These are phyloP conservation scores for Hapalemur alaotrensis DNA, from an alignment of 2,797 vertebrate genomes.

Conservation along the genomic window DNA sequence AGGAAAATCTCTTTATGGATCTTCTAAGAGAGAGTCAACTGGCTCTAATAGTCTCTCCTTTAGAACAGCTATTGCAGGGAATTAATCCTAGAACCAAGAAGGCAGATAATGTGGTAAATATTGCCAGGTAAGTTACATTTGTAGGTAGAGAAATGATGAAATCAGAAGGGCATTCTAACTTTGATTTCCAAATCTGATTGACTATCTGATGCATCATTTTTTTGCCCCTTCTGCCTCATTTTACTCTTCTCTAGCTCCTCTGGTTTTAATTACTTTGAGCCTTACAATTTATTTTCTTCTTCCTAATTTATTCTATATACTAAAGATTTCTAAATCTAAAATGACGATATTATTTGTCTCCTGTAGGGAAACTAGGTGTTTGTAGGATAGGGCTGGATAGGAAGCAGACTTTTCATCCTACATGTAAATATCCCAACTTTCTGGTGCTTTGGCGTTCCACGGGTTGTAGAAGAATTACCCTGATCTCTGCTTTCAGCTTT, in stretches of 20 bases:
- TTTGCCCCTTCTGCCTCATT: neutral
- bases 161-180: neutral
- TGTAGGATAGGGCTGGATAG: neutral
- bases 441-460: neutral
- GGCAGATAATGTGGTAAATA: constrained; percentile 96
- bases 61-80: constrained; percentile 97
- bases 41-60: constrained; percentile 93
- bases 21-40: constrained; percentile 95
- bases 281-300: neutral
- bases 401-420: neutral
- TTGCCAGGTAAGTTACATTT: constrained; percentile 89
- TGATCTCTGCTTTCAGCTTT: neutral
- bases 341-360: neutral
- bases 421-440: neutral
- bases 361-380: neutral
- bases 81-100: constrained; percentile 95
- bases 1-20: constrained; percentile 97
- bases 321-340: constrained; percentile 22
- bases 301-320: neutral
- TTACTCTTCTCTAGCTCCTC: neutral
- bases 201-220: neutral
- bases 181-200: constrained; percentile 9
- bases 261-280: constrained; percentile 36
- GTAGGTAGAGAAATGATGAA: neutral
- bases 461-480: neutral